Evolutionary conservation across 2,888 invertebrate species (phyloP).

Genomic region (Calliopum simillimum): DNA sequence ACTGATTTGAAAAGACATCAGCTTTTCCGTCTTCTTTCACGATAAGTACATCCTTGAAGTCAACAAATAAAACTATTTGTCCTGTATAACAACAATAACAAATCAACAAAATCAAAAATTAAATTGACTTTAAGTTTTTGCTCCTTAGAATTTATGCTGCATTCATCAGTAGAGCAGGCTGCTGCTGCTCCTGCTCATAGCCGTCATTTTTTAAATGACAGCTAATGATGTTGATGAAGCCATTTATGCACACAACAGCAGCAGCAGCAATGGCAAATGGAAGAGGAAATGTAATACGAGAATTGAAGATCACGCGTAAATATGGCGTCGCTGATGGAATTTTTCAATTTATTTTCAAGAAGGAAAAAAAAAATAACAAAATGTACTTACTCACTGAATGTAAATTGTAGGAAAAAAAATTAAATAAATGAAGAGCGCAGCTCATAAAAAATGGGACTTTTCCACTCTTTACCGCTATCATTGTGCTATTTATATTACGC

Average conservation of each 20-base stretch:
- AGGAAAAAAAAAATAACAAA: neutral
- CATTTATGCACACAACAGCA: slow-evolving; percentile 29
- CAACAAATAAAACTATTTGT: too few species aligned
- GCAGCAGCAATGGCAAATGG: slow-evolving; percentile 11
- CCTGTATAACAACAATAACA: too few species aligned
- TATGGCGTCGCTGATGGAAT: slow-evolving; percentile 11
- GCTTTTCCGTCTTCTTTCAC: too few species aligned
- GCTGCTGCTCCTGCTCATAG: too few species aligned
- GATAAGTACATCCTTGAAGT: too few species aligned
- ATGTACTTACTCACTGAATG: neutral
- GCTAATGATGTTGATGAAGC: slow-evolving; percentile 36
- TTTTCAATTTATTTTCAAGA: slow-evolving; percentile 28
- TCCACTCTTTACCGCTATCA: neutral
- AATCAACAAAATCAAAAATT: too few species aligned
- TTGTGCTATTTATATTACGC: neutral
- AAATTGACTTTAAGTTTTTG: too few species aligned
- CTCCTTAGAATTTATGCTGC: too few species aligned
- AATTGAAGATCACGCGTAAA: slow-evolving; percentile 12
- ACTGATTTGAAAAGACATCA: too few species aligned
- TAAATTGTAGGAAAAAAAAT: neutral
- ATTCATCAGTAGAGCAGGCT: too few species aligned
- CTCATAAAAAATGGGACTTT: neutral
- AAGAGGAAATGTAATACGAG: slow-evolving; percentile 19
- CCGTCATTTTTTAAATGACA: neutral
- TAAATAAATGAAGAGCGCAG: neutral